Base-by-base conservation (phyloP, 2,113 vertebrate genomes). In the cattle (Bos taurus) region DNA sequence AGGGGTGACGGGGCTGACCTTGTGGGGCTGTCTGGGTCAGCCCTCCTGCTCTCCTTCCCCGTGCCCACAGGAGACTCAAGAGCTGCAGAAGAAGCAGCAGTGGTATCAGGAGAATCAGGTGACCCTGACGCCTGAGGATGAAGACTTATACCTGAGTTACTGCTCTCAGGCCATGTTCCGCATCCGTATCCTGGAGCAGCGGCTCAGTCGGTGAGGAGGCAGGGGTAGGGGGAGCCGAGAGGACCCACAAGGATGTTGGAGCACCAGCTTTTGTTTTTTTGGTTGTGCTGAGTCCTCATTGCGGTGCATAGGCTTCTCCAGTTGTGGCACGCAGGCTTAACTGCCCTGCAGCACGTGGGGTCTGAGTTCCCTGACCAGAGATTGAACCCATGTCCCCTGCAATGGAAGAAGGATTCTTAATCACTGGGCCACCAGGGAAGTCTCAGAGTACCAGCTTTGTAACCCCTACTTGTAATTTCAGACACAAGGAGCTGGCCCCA, bases 61-160 rank as follows among this genome's bases (percentile, higher is more conserved):
- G 0, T 14, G 62, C 60, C 71, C 14, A 1, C 96, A 99, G 99
- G 99, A 97, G 12, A 98, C 98, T 1, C 97, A 99, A 94, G 99
- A 99, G 95, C 98, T 99, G 52, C 98, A 99, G 98, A 98, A 95
- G 98, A 98, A 99, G 74, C 98, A 99, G 82, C 98, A 97, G 33
- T 99, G 98, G 99, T 99, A 99, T 98, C 98, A 99, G 89, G 96
- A 98, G 98, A 99, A 99, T 78, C 97, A 98, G 98, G 93, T 95
- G 16, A 94, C 92, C 80, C 95, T 99, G 98, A 98, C 94, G 0
- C 3, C 95, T 0, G 96, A 99, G 86, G 98, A 99, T 1, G 97
- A 99, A 92, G 97, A 98, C 0, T 86, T 97, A 4, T 99, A 99
- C 94, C 96, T 99, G 0, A 1, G 95, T 7, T 98, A 92, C 81